phyloP scores from a whole-genome alignment of 2,113 vertebrate species.

The Mesocricetus auratus region DNA sequence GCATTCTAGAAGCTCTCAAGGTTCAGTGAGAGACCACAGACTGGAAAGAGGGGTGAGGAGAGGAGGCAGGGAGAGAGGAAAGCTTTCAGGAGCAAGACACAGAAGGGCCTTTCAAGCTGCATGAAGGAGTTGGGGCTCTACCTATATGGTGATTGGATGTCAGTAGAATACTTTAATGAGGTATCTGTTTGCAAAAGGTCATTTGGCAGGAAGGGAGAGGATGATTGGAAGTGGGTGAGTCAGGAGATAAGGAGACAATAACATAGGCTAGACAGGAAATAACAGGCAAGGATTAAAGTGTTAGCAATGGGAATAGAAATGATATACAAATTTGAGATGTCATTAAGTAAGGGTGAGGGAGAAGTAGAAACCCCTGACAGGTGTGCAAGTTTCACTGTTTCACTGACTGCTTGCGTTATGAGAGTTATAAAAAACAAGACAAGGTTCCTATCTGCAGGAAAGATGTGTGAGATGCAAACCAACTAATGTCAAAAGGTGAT shows the following conservation, averaged over 20 bases:
- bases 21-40: neutral
- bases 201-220: neutral
- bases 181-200: conserved; percentile 69
- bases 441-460: neutral
- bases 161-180: conserved; percentile 37
- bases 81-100: neutral
- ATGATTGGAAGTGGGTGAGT: neutral
- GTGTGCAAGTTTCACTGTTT: conserved; percentile 41
- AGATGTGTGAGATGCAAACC: neutral
- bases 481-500: neutral
- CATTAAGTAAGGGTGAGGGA: neutral
- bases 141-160: neutral
- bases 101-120: neutral
- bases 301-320: neutral
- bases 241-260: conserved; percentile 37
- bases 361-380: conserved; percentile 12
- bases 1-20: neutral
- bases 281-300: neutral
- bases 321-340: conserved; percentile 21
- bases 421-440: conserved; percentile 51
- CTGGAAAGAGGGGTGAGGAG: neutral
- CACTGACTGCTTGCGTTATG: neutral
- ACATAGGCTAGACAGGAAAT: neutral
- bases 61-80: neutral
- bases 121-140: neutral